Percentiles rank a stretch among this genome's conserved stretches.
Conservation (phyloP, 2,888 invertebrate genomes). For the Cantharis flavilabris region DNA sequence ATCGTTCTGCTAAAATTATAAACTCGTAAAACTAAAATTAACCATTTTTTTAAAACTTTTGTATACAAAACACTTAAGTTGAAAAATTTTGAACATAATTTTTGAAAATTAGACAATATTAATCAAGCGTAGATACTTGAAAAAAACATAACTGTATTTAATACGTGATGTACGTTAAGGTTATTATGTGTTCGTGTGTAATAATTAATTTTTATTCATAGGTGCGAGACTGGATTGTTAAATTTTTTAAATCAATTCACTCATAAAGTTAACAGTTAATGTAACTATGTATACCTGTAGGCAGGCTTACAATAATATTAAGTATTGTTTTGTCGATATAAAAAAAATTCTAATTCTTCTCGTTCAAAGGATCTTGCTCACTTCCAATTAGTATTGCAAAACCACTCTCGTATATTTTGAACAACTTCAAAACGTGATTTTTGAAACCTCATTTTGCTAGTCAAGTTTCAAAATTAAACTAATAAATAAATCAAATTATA, state of each 20-base stretch:
- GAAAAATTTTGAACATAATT: not conserved
- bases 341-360: not conserved
- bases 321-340: not conserved
- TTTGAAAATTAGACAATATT: not conserved
- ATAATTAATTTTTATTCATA: not conserved
- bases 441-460: not conserved
- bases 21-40: not conserved
- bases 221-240: not conserved
- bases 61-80: not conserved
- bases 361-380: not conserved
- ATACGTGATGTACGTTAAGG: not conserved
- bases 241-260: slow-evolving; percentile 2
- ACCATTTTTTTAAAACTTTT: not conserved
- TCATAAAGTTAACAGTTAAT: not conserved
- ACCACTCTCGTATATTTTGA: not conserved
- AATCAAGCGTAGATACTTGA: not conserved
- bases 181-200: not conserved
- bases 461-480: not conserved
- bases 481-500: not conserved
- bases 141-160: not conserved
- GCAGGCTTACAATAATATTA: not conserved
- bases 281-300: not conserved
- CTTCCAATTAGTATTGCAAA: not conserved
- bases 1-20: not conserved
- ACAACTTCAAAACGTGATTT: not conserved